Evolutionary conservation across 1,140 invertebrate species (phyloP), one percentile per base, ranked within the genome.

Genomic region (Pristionchus pacificus): DNA sequence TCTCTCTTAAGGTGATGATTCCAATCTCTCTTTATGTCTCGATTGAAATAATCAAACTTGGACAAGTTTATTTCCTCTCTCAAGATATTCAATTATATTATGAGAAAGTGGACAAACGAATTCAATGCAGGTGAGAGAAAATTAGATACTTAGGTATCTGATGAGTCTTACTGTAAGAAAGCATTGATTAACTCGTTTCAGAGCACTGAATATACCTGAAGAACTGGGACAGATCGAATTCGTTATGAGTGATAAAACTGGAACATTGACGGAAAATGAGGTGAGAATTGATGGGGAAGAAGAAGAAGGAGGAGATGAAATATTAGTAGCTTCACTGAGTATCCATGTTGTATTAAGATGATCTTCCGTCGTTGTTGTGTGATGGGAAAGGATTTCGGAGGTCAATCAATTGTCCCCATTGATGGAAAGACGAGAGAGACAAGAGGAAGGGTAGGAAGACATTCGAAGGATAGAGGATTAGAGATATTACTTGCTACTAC

Each of bases 231-330:
- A 90, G 87, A 90, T 98, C 30, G 91, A 94, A 80, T 97, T 97
- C 83, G 88, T 98, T 60, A 97, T 98, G 86, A 96, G 92, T 13
- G 95, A 98, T 84, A 97, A 97, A 85, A 98, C 95, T 1, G 95
- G 95, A 3, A 98, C 95, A 1, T 85, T 98, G 24, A 98, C 95
- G 10, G 94, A 97, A 85, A 98, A 98, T 84, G 91, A 74, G 71
- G 77, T 78, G 15, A 65, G 49, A 55, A 24, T 74, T 49, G 19
- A 25, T 58, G 25, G n/a, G 55, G 10, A 64, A 29, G 55, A 57
- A 57, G 55, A 57, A 57, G 14, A 14, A 13, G 10, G n/a, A 13
- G 13, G 29, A 30, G 29, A 10, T 3, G n/a, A 28, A 2, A 10
- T n/a, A 31, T 14, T 57, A 1, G 32, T 13, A 29, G 3, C 6